Percentiles rank a stretch among this genome's conserved stretches.
Evolutionary conservation across 2,888 invertebrate genomes (phyloP).

Genomic region (Fissipunctia ypsillon): DNA sequence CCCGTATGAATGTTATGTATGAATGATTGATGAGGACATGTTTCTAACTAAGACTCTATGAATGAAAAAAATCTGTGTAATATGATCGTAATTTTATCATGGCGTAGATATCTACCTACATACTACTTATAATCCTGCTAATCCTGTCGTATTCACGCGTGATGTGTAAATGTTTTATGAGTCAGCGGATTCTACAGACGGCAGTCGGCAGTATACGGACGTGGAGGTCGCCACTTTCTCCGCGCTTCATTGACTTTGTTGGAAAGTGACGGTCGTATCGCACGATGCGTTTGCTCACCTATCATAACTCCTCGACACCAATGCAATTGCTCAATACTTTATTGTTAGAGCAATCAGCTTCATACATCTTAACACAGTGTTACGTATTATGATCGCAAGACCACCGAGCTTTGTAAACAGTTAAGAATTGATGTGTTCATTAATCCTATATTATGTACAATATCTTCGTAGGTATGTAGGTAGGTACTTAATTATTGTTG

Average conservation of each 20-base stretch:
- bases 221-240: slow-evolving; percentile 89
- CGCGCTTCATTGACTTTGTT: slow-evolving; percentile 89
- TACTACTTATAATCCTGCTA: slow-evolving; percentile 4
- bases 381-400: slow-evolving; percentile 42
- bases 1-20: neutral
- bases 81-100: slow-evolving; percentile 20
- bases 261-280: slow-evolving; percentile 87
- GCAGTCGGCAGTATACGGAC: slow-evolving; percentile 83
- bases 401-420: neutral
- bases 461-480: neutral
- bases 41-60: too few relatives aligned
- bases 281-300: slow-evolving; percentile 75
- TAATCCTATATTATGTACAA: slow-evolving; percentile 1
- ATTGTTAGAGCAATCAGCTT: slow-evolving; percentile 65
- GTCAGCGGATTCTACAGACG: slow-evolving; percentile 86
- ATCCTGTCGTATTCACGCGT: slow-evolving; percentile 9
- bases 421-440: neutral
- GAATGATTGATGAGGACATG: neutral
- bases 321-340: slow-evolving; percentile 71
- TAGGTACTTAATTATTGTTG: neutral
- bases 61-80: slow-evolving; percentile 7
- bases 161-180: slow-evolving; percentile 72
- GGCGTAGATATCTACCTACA: neutral
- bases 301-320: slow-evolving; percentile 69
- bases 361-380: slow-evolving; percentile 52